phyloP scores from a whole-genome alignment of 2,113 vertebrate genomes.

The Papio anubis region DNA sequence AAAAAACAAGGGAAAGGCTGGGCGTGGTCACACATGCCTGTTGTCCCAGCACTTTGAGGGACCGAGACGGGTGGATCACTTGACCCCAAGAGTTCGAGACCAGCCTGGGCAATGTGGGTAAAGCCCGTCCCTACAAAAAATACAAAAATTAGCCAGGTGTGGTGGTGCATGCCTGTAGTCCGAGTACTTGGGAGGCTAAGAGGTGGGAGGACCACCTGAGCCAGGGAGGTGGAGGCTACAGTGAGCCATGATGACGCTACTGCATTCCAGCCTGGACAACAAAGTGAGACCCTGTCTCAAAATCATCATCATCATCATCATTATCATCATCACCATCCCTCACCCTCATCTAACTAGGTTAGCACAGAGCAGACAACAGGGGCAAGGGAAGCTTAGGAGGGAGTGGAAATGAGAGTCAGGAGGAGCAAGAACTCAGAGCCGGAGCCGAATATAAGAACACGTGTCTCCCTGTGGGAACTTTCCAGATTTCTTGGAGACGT shows the following conservation, averaged over 20 bases:
- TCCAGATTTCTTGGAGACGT: background rate
- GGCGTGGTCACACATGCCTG: background rate
- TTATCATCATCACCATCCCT: too few species aligned
- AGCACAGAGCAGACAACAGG: background rate
- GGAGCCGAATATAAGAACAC: background rate
- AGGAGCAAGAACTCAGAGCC: background rate
- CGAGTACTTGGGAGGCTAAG: background rate
- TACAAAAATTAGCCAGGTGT: background rate
- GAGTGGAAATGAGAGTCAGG: background rate
- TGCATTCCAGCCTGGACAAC: background rate
- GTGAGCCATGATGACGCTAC: background rate
- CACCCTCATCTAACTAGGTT: background rate
- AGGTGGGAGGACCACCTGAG: background rate
- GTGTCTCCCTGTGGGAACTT: background rate
- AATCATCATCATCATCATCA: background rate
- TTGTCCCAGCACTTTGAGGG: background rate
- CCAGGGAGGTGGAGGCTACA: background rate
- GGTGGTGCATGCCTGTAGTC: background rate
- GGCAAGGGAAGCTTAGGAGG: background rate
- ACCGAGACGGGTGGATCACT: background rate
- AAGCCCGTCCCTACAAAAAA: too few species aligned
- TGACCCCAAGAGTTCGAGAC: background rate
- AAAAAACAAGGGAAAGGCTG: background rate
- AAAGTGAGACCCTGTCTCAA: background rate
- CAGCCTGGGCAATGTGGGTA: background rate